A percentile compares a stretch with the other conserved stretches of the same genome.
Conservation (phyloP, 2,797 vertebrate genomes). For the Arrhamphus sclerolepis region DNA sequence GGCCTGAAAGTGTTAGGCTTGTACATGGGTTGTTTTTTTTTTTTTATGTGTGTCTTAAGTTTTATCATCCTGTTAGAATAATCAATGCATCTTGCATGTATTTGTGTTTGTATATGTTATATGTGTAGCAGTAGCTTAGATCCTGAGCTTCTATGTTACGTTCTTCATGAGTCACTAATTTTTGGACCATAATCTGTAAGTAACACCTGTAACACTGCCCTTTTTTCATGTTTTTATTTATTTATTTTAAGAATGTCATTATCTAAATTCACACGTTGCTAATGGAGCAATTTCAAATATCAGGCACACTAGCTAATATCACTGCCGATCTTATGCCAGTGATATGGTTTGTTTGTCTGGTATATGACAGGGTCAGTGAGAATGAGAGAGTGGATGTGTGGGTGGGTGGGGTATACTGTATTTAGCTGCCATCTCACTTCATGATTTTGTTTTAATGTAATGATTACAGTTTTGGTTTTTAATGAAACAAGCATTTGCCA, state of each 20-base stretch:
- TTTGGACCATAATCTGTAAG: conserved; percentile 60
- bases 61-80: conserved; percentile 37
- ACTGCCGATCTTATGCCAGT: conserved; percentile 49
- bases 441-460: conserved; percentile 45
- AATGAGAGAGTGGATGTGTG: conserved; percentile 67
- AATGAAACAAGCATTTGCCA: conserved; percentile 52
- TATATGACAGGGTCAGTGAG: conserved; percentile 59
- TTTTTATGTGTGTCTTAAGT: conserved; percentile 36
- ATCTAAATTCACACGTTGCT: conserved; percentile 51
- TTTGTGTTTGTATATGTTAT: conserved; percentile 50
- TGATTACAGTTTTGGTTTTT: conserved; percentile 43
- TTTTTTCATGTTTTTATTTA: conserved; percentile 42
- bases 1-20: conserved; percentile 45
- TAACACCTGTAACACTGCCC: conserved; percentile 39
- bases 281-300: conserved; percentile 59
- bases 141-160: conserved; percentile 34
- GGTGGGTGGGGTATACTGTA: conserved; percentile 58
- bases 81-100: conserved; percentile 61
- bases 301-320: conserved; percentile 60
- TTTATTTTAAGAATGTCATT: conserved; percentile 45
- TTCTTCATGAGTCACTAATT: conserved; percentile 60
- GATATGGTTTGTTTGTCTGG: conserved; percentile 58
- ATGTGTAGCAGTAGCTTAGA: conserved; percentile 44
- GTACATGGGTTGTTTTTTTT: conserved; percentile 54
- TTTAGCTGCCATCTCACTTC: conserved; percentile 56